Conservation (phyloP, 2,888 invertebrate genomes). For the Hemistola chrysoprasaria region DNA sequence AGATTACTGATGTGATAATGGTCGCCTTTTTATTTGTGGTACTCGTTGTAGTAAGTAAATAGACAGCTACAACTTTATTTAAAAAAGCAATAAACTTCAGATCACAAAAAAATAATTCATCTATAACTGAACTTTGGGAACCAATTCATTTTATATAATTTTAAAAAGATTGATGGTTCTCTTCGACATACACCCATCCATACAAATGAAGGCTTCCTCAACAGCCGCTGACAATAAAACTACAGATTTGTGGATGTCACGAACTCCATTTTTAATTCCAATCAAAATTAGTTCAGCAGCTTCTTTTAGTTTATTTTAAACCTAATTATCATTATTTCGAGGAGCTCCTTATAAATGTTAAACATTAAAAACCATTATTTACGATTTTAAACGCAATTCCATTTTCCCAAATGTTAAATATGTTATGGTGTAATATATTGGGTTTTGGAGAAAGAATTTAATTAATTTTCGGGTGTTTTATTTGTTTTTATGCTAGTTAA, state of each 20-base stretch:
- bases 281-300: conserved; percentile 60
- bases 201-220: conserved; percentile 59
- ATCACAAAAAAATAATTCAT: no score
- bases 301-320: conserved; percentile 57
- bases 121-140: no score
- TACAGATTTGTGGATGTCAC: conserved; percentile 63
- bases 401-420: conserved; percentile 36
- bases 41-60: no score
- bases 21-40: no score
- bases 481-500: conserved; percentile 37
- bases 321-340: conserved; percentile 55
- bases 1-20: no score
- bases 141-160: no score
- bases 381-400: conserved; percentile 29
- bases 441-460: conserved; percentile 49
- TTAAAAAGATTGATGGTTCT: conserved; percentile 5
- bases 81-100: no score
- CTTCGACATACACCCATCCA: conserved; percentile 41
- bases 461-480: conserved; percentile 43
- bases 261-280: conserved; percentile 58
- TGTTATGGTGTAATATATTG: conserved; percentile 49
- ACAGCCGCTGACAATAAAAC: conserved; percentile 64
- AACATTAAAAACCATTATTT: conserved; percentile 47
- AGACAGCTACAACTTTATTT: no score
- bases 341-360: conserved; percentile 53